A percentile compares a stretch with the other conserved stretches of the same genome.
phyloP scores from a whole-genome alignment of 2,113 vertebrate species.

The Emydocephalus ijimae region DNA sequence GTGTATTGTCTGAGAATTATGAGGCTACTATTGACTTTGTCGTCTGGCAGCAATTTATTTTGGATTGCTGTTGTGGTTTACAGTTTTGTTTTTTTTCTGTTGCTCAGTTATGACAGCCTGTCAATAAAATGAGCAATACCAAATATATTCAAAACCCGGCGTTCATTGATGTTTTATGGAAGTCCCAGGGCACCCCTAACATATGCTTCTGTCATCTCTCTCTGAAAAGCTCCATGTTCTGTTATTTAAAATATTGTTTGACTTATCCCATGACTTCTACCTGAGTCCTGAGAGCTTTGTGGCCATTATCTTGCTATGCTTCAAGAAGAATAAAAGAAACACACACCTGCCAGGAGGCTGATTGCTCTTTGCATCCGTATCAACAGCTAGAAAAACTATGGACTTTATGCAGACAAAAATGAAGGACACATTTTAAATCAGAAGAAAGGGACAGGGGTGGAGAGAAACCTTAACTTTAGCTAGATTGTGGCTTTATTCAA shows the following conservation, averaged over 20 bases:
- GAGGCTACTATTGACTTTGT: not conserved
- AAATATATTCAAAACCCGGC: slow-evolving; percentile 33
- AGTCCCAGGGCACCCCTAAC: slow-evolving; percentile 26
- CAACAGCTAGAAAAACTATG: not conserved
- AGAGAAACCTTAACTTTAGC: not conserved
- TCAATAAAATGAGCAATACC: slow-evolving; percentile 32
- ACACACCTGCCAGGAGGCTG: not conserved
- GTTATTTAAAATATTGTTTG: slow-evolving; percentile 1
- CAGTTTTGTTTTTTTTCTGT: slow-evolving; percentile 3
- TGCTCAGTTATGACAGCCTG: slow-evolving; percentile 30
- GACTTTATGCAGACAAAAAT: not conserved
- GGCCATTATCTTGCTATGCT: slow-evolving; percentile 14
- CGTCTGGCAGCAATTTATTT: slow-evolving; percentile 43
- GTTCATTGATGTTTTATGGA: slow-evolving; percentile 33
- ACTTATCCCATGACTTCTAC: not conserved
- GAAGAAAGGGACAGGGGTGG: not conserved
- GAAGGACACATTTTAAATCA: not conserved
- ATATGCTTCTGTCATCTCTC: slow-evolving; percentile 4
- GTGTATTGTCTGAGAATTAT: not conserved
- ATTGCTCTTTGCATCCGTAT: not conserved
- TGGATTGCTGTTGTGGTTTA: slow-evolving; percentile 41
- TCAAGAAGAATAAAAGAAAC: not conserved
- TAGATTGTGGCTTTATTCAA: not conserved
- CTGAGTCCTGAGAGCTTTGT: slow-evolving; percentile 14
- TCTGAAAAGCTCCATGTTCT: slow-evolving; percentile 7